Percentiles rank a stretch among this genome's conserved stretches.
These are phyloP conservation scores for Chrysolina haemoptera DNA, from an alignment of 2,888 invertebrate genomes.

Conservation along the genomic window DNA sequence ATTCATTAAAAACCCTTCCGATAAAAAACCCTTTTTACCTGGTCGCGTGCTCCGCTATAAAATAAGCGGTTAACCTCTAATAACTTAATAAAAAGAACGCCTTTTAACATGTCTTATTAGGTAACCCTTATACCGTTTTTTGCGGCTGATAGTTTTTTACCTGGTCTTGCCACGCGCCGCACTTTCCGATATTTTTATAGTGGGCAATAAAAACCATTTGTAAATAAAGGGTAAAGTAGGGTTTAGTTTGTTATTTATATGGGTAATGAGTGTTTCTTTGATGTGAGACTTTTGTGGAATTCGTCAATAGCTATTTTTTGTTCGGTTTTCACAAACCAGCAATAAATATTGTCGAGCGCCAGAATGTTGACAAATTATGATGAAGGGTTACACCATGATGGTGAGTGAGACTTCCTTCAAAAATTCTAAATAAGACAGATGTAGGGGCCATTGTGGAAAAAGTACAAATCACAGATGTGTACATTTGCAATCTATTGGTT, in stretches of 20 bases:
- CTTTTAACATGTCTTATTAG: conserved; percentile 52
- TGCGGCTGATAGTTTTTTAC: conserved; percentile 57
- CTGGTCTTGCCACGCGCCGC: conserved; percentile 62
- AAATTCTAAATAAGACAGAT: no score
- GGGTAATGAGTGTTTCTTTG: conserved; percentile 45
- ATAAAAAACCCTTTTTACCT: conserved; percentile 61
- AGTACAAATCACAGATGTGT: no score
- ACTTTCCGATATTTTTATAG: conserved; percentile 54
- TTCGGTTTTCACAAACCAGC: not conserved
- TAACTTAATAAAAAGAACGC: conserved; percentile 67
- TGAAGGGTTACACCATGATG: no score
- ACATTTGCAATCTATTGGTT: no score
- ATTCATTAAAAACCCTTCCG: conserved; percentile 34
- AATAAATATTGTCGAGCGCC: not conserved
- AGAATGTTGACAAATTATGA: no score
- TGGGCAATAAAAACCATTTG: conserved; percentile 59
- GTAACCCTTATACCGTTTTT: conserved; percentile 63
- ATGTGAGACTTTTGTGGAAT: not conserved
- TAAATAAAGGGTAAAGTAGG: conserved; percentile 63
- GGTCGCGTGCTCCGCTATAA: conserved; percentile 68
- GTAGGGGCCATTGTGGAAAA: no score
- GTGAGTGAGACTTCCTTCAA: no score
- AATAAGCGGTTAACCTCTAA: conserved; percentile 68
- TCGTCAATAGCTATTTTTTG: conserved; percentile 8
- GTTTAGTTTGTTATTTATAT: conserved; percentile 47